Base-by-base conservation (phyloP, 2,113 vertebrate genomes). In the Hemicordylus capensis region DNA sequence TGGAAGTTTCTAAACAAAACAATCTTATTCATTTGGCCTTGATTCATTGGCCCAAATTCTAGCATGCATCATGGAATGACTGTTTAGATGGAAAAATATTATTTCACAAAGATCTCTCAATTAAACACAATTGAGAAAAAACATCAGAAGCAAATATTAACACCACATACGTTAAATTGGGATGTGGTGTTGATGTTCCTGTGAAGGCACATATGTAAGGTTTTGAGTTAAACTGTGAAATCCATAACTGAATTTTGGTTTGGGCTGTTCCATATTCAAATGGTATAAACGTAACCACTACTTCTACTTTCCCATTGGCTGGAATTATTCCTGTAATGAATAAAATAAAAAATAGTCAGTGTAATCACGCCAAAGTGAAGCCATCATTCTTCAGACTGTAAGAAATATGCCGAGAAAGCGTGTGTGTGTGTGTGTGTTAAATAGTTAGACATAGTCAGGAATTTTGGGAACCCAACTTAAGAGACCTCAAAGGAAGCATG, bases 171-270 rank as follows among this genome's bases (percentile, higher is more conserved):
- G 56, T 96, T 76, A 96, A 81, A 80, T 91, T 90, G 22, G 94
- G 56, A 59, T 92, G 93, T 72, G 98, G 98, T 34, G 83, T 93
- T 26, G 96, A 97, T 2, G 96, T 97, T 78, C 98, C 98, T 0
- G 96, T 98, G 94, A 99, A 92, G n/a, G 97, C 97, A 85, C 98
- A 99, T 12, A 97, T 69, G 5, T 96, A 96, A 0, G 98, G 97
- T 76, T 96, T 97, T 14, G 97, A 96, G 94, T 96, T 98, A 94
- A 99, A 99, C 91, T 99, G 97, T 1, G 96, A 97, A 89, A 98
- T 92, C 90, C 92, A 54, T 81, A 99, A 85, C 89, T 98, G 97
- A 67, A 98, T 82, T 81, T 95, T 97, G 83, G 97, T 96, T 83
- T 97, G 97, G 76, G 96, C 97, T 1, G 94, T 98, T 79, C 97